A percentile compares a stretch with the other conserved stretches of the same genome.
These are phyloP conservation scores for Charaxes varanes DNA, from an alignment of 1,140 invertebrate genomes.

Conservation along the genomic window DNA sequence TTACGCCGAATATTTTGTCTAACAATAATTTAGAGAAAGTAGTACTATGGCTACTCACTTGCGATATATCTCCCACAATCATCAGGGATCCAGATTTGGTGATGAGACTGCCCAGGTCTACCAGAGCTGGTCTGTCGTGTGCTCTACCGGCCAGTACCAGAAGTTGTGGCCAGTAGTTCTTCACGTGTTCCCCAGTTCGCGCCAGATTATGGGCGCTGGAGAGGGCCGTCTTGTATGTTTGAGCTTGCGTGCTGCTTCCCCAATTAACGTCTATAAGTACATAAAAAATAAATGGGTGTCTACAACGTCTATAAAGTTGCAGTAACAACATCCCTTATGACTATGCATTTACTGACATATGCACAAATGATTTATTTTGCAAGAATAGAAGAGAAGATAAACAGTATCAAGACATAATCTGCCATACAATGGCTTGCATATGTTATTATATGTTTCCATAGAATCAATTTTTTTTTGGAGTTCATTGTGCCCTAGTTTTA, in stretches of 20 bases:
- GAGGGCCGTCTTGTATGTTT: constrained; percentile 94
- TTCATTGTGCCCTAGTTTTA: too few relatives aligned
- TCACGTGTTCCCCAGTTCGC: constrained; percentile 93
- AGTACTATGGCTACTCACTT: constrained; percentile 76
- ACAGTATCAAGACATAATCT: too few relatives aligned
- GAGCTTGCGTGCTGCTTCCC: constrained; percentile 97
- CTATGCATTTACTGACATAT: too few relatives aligned
- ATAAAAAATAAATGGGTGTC: not conserved
- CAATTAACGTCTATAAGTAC: constrained; percentile 93
- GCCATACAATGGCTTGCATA: too few relatives aligned
- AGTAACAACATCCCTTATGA: too few relatives aligned
- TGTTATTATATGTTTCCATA: too few relatives aligned
- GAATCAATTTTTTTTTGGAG: too few relatives aligned
- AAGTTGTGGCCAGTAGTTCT: constrained; percentile 95
- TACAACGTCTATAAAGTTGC: too few relatives aligned
- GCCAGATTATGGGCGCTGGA: constrained; percentile 87
- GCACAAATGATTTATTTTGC: too few relatives aligned
- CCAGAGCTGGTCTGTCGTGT: constrained; percentile 85
- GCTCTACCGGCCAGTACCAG: constrained; percentile 91
- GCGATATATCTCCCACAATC: constrained; percentile 90
- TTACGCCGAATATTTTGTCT: too few relatives aligned
- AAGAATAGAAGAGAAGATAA: too few relatives aligned
- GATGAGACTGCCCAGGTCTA: constrained; percentile 93
- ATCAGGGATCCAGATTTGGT: constrained; percentile 95
- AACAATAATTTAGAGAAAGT: too few relatives aligned